Base-by-base conservation (phyloP, 2,888 invertebrate genomes). In the Xiphydria camelus region DNA sequence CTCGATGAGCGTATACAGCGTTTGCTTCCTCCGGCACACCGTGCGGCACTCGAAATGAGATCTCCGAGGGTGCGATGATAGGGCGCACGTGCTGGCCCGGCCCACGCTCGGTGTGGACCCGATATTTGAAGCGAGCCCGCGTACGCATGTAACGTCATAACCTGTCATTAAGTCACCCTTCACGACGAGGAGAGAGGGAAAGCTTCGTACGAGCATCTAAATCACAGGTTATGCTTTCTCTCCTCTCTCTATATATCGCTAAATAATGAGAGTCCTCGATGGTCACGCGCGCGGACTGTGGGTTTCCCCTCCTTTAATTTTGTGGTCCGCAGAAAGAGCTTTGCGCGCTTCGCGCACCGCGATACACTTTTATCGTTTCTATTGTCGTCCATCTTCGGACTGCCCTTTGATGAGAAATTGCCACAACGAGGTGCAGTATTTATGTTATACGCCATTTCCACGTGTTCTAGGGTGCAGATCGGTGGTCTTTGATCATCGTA, bases 161-260 rank as follows among this genome's bases (percentile, higher is more conserved):
- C 66, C 67, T 59, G 66, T 69, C 68, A 71, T 73, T 70, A 71
- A 59, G 55, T 46, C 61, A 64, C 65, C 66, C 71, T 58, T 56
- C 49, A 35, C 15, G 35, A 29, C 20, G 18, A 18, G 21, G 35
- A 26, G 41, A 34, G 32, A 41, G 41, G 39, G 39, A 45, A 56
- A 55, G 43, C 21, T 44, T 41, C 48, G 51, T 44, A 51, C 45
- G 49, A 57, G 51, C 61, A 51, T 51, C 59, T 54, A 64, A 66
- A 66, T 66, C 54, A 59, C 53, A 55, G 62, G 66, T 66, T 62
- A 53, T 50, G 43, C 7, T 23, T 23, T 23, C 33, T 17, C 33
- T 12, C 31, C n/a, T 14, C 33, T 17, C 7, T 26, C 10, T 5
- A 14, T 26, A 26, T 26, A 26, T 26, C 14, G 10, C 26, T 26